Evolutionary conservation across 2,113 vertebrate genomes (phyloP).

Genomic region (Cryptomyrus ogoouensis): DNA sequence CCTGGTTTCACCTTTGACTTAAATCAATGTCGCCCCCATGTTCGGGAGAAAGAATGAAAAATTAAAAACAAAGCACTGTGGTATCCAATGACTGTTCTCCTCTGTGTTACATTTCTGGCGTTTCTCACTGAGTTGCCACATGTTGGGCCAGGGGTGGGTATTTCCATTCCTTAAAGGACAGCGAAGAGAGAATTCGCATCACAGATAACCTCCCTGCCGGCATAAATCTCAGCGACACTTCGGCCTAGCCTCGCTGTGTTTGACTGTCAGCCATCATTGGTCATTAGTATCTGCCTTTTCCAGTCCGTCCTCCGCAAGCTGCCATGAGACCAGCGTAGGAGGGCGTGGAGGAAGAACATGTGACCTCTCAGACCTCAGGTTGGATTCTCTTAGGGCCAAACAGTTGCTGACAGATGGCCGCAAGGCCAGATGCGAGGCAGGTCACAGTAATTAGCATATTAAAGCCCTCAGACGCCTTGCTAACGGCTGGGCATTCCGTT

Average conservation of each 20-base stretch:
- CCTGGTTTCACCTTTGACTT: neutral
- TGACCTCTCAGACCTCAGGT: neutral
- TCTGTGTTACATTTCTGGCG: neutral
- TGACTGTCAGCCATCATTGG: neutral
- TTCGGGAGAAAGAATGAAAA: neutral
- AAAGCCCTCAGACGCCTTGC: neutral
- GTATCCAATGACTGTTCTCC: neutral
- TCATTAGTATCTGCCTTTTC: neutral
- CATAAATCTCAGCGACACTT: neutral
- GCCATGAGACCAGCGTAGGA: neutral
- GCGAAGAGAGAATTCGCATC: neutral
- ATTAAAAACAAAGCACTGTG: neutral
- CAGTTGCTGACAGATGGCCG: constrained; percentile 13
- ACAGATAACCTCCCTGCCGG: neutral
- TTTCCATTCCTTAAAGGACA: neutral
- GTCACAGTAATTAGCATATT: constrained; percentile 14
- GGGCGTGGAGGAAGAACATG: neutral
- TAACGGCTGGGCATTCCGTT: neutral
- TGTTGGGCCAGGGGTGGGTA: neutral
- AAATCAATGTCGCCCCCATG: neutral
- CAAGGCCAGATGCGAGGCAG: neutral
- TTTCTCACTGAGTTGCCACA: neutral
- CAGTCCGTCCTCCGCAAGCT: neutral
- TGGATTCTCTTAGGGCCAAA: neutral
- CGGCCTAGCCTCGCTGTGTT: neutral